phyloP scores from a whole-genome alignment of 1,140 invertebrate genomes.

The Odontomachus brunneus region DNA sequence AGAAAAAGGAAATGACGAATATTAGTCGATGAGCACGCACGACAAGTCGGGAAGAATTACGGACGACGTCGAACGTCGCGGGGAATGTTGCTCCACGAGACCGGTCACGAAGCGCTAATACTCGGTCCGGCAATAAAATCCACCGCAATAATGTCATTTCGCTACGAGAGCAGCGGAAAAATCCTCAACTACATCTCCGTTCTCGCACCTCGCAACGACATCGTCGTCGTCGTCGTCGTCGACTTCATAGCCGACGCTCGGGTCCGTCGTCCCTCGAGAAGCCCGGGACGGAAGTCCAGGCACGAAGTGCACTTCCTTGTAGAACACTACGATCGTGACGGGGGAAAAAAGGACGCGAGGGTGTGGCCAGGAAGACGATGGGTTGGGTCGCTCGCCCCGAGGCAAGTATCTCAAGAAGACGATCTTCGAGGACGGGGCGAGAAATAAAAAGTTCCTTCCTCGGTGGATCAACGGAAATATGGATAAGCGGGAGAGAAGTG shows the following conservation, averaged over 20 bases:
- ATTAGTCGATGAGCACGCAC: background rate
- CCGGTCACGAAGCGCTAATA: constrained; percentile 34
- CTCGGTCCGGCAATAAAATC: constrained; percentile 41
- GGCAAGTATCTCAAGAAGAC: constrained; percentile 59
- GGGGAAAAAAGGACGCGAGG: constrained; percentile 52
- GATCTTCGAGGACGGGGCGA: constrained; percentile 52
- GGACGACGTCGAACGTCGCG: background rate
- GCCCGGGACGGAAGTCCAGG: constrained; percentile 69
- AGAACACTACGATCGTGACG: constrained; percentile 71
- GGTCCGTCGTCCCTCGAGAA: constrained; percentile 64
- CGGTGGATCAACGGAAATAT: constrained; percentile 57
- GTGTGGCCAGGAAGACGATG: constrained; percentile 34
- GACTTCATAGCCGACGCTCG: constrained; percentile 26
- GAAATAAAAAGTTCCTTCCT: constrained; percentile 57
- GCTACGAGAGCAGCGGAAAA: constrained; percentile 34
- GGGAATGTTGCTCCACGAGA: background rate
- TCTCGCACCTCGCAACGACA: background rate
- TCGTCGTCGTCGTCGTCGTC: constrained; percentile 17
- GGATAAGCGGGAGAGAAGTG: constrained; percentile 51
- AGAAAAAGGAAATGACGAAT: no score
- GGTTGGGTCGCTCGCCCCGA: constrained; percentile 28
- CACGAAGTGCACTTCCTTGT: constrained; percentile 80
- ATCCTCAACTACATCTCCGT: constrained; percentile 37
- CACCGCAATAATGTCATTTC: constrained; percentile 54
- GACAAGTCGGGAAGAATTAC: background rate